Conservation (phyloP, 2,113 vertebrate genomes). For the Pimephales promelas region DNA sequence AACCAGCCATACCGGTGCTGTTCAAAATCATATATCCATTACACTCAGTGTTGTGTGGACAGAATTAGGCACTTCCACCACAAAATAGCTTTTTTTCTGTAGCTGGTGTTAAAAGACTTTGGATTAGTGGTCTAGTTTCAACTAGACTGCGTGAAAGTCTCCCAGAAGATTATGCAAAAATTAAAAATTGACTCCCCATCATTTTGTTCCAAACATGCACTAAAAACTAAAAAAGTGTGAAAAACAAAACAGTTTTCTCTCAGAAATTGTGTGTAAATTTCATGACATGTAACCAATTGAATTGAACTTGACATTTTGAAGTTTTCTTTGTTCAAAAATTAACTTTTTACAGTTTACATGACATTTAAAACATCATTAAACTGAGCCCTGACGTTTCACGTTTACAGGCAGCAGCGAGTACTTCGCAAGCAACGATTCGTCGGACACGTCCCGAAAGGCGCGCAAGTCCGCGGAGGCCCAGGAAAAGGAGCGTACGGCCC, state of each 20-base stretch:
- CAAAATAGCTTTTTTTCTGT: not conserved
- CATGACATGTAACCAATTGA: no score
- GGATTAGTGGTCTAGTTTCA: not conserved
- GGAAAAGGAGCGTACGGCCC: constrained; percentile 56
- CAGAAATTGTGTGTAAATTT: no score
- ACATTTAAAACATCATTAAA: no score
- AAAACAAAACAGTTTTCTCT: no score
- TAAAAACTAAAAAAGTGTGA: no score
- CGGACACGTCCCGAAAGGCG: constrained; percentile 72
- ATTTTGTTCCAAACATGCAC: not conserved
- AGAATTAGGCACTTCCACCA: not conserved
- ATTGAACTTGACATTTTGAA: no score
- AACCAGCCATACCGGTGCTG: constrained; percentile 74
- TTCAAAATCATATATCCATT: not conserved
- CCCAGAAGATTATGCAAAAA: not conserved
- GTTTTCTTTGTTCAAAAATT: no score
- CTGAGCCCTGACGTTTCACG: not conserved
- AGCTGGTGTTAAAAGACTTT: not conserved
- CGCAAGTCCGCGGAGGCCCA: constrained; percentile 67
- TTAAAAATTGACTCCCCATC: no score
- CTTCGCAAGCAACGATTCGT: constrained; percentile 81
- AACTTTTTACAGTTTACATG: no score
- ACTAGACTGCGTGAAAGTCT: not conserved
- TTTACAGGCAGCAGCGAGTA: constrained; percentile 75
- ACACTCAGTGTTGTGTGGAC: not conserved